Percentiles rank a stretch among this genome's conserved stretches.
phyloP scores from a whole-genome alignment of 2,888 invertebrate species.

The Entomobrya proxima region DNA sequence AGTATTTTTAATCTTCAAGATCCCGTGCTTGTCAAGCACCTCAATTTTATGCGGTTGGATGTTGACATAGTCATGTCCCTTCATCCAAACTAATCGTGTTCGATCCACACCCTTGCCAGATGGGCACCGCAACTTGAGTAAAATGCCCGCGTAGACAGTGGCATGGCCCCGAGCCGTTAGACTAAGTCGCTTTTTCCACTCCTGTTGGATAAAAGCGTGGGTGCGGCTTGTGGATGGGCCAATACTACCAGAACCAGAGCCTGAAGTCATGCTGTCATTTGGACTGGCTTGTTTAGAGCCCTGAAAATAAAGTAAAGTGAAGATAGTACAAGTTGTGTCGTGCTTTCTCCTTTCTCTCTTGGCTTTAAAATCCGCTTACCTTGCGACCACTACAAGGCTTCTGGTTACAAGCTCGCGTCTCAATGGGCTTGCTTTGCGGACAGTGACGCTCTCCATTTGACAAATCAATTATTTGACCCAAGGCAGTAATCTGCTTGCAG shows the following conservation, averaged over 20 bases:
- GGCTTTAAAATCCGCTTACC: conserved; percentile 1
- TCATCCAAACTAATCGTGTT: conserved; percentile 92
- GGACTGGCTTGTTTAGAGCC: conserved; percentile 47
- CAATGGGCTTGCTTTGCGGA: conserved; percentile 82
- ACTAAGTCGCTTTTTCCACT: conserved; percentile 88
- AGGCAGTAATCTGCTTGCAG: conserved; percentile 95
- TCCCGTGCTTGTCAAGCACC: conserved; percentile 92
- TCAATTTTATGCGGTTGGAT: conserved; percentile 88
- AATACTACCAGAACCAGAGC: conserved; percentile 82
- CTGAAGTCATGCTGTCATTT: conserved; percentile 78
- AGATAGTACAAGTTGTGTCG: not conserved
- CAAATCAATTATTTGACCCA: conserved; percentile 91
- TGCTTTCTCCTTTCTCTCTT: not conserved
- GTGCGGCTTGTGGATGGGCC: conserved; percentile 41
- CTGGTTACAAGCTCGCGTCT: conserved; percentile 90
- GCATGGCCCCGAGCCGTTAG: conserved; percentile 94
- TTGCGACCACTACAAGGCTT: conserved; percentile 83
- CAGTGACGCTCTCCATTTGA: conserved; percentile 86
- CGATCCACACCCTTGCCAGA: conserved; percentile 78
- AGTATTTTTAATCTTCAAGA: conserved; percentile 89
- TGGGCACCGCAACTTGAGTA: conserved; percentile 95
- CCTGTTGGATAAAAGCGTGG: conserved; percentile 83
- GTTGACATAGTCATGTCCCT: conserved; percentile 84
- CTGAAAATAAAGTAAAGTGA: not conserved
- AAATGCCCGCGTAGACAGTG: conserved; percentile 92